Conservation (phyloP, 1,140 invertebrate genomes). For the Zeugodacus cucurbitae region DNA sequence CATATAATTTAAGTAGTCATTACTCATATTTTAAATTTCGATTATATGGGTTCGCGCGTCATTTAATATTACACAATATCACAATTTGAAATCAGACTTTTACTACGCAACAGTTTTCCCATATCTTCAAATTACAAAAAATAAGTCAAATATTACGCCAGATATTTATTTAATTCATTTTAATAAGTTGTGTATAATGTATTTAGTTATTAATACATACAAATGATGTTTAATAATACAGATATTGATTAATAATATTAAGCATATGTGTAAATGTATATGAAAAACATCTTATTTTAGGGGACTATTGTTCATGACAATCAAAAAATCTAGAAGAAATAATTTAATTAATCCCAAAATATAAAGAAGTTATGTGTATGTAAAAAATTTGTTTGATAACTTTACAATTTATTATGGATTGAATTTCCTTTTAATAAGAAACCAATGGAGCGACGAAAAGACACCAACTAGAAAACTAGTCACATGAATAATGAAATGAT, state of each 20-base stretch:
- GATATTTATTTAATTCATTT: conserved; percentile 40
- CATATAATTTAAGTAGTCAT: no score
- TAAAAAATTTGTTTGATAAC: not conserved
- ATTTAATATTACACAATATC: no score
- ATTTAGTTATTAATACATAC: conserved; percentile 36
- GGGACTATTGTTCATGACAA: conserved; percentile 8
- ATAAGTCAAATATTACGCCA: not conserved
- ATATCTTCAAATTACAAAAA: not conserved
- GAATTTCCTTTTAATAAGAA: not conserved
- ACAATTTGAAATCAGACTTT: no score
- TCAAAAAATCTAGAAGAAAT: not conserved
- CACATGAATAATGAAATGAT: not conserved
- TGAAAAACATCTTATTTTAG: conserved; percentile 10
- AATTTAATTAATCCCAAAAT: conserved; percentile 12
- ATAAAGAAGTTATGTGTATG: not conserved
- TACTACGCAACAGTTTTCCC: no score
- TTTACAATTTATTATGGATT: conserved; percentile 12
- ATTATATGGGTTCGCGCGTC: no score
- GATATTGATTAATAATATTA: conserved; percentile 28
- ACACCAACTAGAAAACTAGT: not conserved
- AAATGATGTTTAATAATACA: conserved; percentile 40
- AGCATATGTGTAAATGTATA: not conserved
- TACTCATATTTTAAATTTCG: no score
- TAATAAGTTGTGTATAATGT: conserved; percentile 34
- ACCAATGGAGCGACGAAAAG: not conserved